Base-by-base conservation (phyloP, 2,888 invertebrate genomes). In the Tinea trinotella region DNA sequence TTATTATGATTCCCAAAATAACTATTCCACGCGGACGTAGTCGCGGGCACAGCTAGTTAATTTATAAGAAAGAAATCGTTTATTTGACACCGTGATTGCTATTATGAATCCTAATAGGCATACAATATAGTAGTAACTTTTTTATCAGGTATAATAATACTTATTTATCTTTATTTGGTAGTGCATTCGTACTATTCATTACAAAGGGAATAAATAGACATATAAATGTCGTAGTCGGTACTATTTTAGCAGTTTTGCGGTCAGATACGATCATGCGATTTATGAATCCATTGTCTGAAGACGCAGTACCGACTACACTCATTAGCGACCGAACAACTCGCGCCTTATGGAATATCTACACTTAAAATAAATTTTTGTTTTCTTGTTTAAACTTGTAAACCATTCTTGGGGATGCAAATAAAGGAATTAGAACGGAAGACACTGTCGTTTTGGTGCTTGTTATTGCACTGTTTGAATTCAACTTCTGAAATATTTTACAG, bases 271-370 rank as follows among this genome's bases (percentile, higher is more conserved):
- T 76, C 74, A 68, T 62, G 66, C 66, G 67, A 78, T 78, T 78
- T 78, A 80, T 77, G 72, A 72, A 73, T 63, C 74, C 74, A 78
- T 80, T 80, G 79, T 79, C 68, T 69, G 65, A 59, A 56, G 22
- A 19, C 53, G 50, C 59, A 46, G 60, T 59, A 57, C 60, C 58
- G 67, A 72, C 71, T 72, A 69, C 71, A 73, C 76, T 76, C 77
- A 77, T 77, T 79, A 77, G 69, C 70, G 70, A 52, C 67, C 68
- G 64, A 59, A 61, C 56, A 56, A 55, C 36, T 56, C 30, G 50
- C 50, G 50, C 50, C 24, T 24, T 50, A 50, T 50, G 50, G 50
- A 5, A 24, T 24, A 46, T 46, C 46, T 17, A 9, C 18, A 46
- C 46, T 46, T 46, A 3, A 15, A 18, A 46, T 46, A 17, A 12